Percentiles rank a stretch among this genome's conserved stretches.
Evolutionary conservation across 1,140 invertebrate species (phyloP).

Genomic region (Eriosoma lanigerum): DNA sequence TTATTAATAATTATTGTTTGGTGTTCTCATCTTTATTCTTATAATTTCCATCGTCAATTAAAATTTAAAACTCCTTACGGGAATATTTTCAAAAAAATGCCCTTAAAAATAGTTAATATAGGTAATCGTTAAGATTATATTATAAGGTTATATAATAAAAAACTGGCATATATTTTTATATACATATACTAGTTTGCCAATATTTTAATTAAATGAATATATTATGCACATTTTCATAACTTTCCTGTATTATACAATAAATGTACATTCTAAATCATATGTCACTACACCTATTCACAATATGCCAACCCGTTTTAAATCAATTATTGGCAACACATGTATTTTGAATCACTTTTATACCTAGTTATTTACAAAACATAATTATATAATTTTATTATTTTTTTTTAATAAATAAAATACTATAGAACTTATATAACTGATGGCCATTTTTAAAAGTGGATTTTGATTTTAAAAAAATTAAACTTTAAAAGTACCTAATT

Average conservation of each 20-base stretch:
- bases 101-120: background rate
- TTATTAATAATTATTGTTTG: too few relatives aligned
- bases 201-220: conserved; percentile 10
- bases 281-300: too few relatives aligned
- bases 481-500: too few relatives aligned
- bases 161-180: background rate
- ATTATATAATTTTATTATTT: background rate
- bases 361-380: background rate
- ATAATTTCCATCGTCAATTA: too few relatives aligned
- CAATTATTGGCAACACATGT: background rate
- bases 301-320: background rate
- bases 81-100: background rate
- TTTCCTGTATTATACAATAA: background rate
- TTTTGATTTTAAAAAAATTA: too few relatives aligned
- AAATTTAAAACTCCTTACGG: background rate
- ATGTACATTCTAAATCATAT: background rate
- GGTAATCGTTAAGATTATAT: background rate
- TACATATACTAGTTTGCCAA: background rate
- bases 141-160: background rate
- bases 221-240: background rate
- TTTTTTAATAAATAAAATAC: background rate
- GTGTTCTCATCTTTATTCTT: background rate
- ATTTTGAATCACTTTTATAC: background rate
- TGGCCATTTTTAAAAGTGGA: too few relatives aligned
- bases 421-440: too few relatives aligned